Base-by-base conservation (phyloP, 92 coral and sea anemone genomes). In the Umimayanthus kanabou region DNA sequence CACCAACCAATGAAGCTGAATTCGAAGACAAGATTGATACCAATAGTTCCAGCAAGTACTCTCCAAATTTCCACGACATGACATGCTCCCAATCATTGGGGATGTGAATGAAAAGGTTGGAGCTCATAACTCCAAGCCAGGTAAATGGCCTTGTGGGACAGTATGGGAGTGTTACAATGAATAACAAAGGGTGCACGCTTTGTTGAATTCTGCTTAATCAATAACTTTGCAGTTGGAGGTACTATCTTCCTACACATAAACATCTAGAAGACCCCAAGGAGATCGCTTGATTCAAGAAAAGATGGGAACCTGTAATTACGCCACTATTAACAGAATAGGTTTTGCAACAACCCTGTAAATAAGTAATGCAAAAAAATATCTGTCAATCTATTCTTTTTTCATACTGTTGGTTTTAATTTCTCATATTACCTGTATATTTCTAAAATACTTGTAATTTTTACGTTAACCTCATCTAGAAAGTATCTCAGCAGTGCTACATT, bases 41-140 rank as follows among this genome's bases (percentile, higher is more conserved):
- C 72, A 87, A 64, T 72, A 87, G 3, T 61, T 79, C 1, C 53
- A 45, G 4, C 53, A 79, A 6, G 89, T 50, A 28, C 14, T 29
- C 4, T 79, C 53, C 33, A 87, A 67, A 67, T 72, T 66, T 67
- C 79, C 84, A 5, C 72, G 29, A 43, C 80, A 79, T 30, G 89
- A 88, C 64, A 73, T 88, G 91, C 84, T 80, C 5, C 76, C 88
- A 39, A 55, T 91, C 26, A 91, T 66, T 0, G 90, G 91, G 6
- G 86, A 93, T 78, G 47, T 91, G 81, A 88, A 88, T 57, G 89
- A 73, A 4, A 88, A 91, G 66, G 88, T 91, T 39, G 89, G 90
- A 1, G 33, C 33, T 45, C 80, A 90, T 23, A 80, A 85, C 74
- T 37, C 23, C 49, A 76, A 33, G 22, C n/a, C n/a, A n/a, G 43